Evolutionary conservation across 2,797 vertebrate species (phyloP), one percentile per base, ranked within the genome.

Genomic region (Oreonectes daqikongensis): DNA sequence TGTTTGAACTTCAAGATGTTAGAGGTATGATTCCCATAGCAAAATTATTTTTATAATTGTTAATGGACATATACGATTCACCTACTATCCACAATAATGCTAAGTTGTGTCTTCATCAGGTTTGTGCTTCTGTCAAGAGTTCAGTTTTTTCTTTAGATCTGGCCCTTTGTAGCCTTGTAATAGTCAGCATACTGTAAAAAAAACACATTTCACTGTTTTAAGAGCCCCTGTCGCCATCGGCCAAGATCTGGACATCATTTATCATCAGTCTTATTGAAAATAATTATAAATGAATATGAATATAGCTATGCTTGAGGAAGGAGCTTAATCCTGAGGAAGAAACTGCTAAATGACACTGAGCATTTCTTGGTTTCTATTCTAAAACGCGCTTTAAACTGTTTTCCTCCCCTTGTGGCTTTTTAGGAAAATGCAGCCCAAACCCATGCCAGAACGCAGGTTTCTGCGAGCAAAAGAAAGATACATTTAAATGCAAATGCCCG

Each of bases 361-460:
- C 32, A 35, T 35, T 35, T 35, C 32, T 3, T 8, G 32, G 32
- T 35, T 35, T 9, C 8, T 35, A 10, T 42, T 42, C 40, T 42
- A 18, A 60, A 18, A 18, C 28, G 5, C 26, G 15, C 17, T 17
- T 15, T 1, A 57, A 57, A 26, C 22, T 2, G 26, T 35, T 61
- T 17, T 2, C 42, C 26, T 28, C 26, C 40, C 40, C 35, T 52
- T 77, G 17, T 70, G 26, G 35, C 78, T 70, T 69, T 44, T 69
- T 68, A 93, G 93, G 91, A 18, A 12, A 1, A 1, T 94, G 93
- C 69, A 28, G 59, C 44, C 90, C 90, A 53, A 93, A 93, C 77
- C 91, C 92, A 38, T 93, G 93, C 67, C 63, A 26, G 1, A 87
- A 94, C 55, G 84, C 87, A 0, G 93, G 93, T 5, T 78, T 85